These are phyloP conservation scores for Lethrus apterus DNA, from an alignment of 1,140 invertebrate genomes.

Conservation along the genomic window DNA sequence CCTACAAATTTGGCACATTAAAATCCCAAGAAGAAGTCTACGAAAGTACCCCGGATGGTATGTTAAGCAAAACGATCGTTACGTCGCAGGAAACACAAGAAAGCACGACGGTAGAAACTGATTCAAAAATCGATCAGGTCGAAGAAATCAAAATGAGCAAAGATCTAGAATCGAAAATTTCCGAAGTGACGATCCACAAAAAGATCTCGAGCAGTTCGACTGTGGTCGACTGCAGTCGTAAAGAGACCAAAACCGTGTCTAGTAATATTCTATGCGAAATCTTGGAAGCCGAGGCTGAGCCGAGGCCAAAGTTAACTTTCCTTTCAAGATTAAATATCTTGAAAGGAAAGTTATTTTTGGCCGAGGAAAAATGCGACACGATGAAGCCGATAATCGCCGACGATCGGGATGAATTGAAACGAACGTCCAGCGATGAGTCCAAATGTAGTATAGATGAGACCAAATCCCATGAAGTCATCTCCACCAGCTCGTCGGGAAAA, in stretches of 20 bases:
- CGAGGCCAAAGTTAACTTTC: too few species aligned
- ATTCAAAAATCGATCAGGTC: constrained; percentile 31
- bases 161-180: constrained; percentile 13
- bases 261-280: too few species aligned
- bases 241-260: constrained; percentile 10
- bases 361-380: too few species aligned
- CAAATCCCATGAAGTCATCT: constrained; percentile 39
- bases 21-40: too few species aligned
- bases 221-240: constrained; percentile 4
- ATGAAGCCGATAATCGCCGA: too few species aligned
- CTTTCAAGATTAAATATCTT: too few species aligned
- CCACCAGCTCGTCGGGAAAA: constrained; percentile 34
- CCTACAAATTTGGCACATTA: too few species aligned
- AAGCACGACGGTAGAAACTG: constrained; percentile 45
- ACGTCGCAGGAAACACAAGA: constrained; percentile 25
- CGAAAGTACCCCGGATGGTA: too few species aligned
- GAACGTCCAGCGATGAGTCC: constrained; percentile 38
- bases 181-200: constrained; percentile 15
- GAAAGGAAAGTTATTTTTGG: too few species aligned
- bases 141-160: constrained; percentile 19
- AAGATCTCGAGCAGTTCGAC: constrained; percentile 7
- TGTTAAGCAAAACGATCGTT: too few species aligned
- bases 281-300: too few species aligned
- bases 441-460: constrained; percentile 39
- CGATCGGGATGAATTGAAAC: constrained; percentile 21